phyloP scores from a whole-genome alignment of 2,888 invertebrate species.

The Phlogophora meticulosa region DNA sequence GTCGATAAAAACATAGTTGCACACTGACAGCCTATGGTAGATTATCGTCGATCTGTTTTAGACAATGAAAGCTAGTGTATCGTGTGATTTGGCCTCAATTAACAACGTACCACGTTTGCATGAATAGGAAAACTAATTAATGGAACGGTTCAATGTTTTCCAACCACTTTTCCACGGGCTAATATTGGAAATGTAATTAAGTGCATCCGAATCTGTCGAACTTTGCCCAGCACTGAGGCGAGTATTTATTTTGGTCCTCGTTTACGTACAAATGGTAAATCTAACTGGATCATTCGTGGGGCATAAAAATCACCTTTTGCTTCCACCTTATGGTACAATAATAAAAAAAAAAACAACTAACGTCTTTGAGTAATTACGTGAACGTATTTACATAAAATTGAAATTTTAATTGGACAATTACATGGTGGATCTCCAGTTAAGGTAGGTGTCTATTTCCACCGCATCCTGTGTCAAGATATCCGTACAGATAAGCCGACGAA shows the following conservation, averaged over 20 bases:
- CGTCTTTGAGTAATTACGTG: constrained; percentile 67
- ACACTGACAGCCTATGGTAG: constrained; percentile 64
- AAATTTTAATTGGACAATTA: constrained; percentile 90
- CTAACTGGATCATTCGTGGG: constrained; percentile 17
- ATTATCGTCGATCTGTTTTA: constrained; percentile 71
- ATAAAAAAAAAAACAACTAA: constrained; percentile 56
- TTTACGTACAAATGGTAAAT: constrained; percentile 30
- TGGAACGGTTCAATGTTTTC: constrained; percentile 69
- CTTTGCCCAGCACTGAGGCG: constrained; percentile 6
- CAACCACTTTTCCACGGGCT: constrained; percentile 51
- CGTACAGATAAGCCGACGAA: constrained; percentile 77
- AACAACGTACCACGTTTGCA: constrained; percentile 70
- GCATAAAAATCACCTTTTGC: constrained; percentile 56
- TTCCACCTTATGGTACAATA: constrained; percentile 57
- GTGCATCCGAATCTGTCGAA: constrained; percentile 32
- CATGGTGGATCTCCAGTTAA: constrained; percentile 80
- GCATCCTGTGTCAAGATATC: constrained; percentile 85
- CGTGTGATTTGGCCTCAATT: constrained; percentile 81
- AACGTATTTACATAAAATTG: constrained; percentile 87
- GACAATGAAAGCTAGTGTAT: constrained; percentile 74
- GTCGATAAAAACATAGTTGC: constrained; percentile 57
- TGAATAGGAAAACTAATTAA: constrained; percentile 80
- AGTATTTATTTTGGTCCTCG: constrained; percentile 23
- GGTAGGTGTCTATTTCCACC: constrained; percentile 81
- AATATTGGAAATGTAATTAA: constrained; percentile 42